Conservation (phyloP, 2,888 invertebrate genomes). For the Tanytarsus gracilentus region DNA sequence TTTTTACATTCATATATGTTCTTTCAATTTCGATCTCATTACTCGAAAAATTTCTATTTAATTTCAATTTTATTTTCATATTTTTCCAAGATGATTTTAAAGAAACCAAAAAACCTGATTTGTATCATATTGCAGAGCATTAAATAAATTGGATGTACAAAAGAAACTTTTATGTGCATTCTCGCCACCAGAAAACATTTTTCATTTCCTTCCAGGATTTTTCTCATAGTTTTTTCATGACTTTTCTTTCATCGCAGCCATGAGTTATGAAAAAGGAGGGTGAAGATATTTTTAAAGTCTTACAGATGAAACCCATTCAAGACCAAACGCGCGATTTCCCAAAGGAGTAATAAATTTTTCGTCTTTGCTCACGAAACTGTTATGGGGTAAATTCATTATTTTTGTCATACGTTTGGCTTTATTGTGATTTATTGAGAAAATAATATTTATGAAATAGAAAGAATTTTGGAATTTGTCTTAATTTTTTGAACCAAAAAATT, state of each 20-base stretch:
- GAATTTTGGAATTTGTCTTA: too few species aligned
- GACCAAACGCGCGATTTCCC: background rate
- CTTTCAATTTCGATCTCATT: too few species aligned
- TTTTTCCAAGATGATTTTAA: slow-evolving; percentile 1
- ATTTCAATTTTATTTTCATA: background rate
- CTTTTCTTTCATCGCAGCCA: slow-evolving; percentile 9
- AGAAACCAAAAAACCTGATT: background rate
- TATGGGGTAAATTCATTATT: too few species aligned
- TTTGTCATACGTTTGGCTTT: too few species aligned
- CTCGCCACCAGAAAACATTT: background rate
- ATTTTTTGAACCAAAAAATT: too few species aligned
- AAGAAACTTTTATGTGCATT: slow-evolving; percentile 1
- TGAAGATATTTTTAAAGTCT: too few species aligned
- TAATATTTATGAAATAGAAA: too few species aligned
- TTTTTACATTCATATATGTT: too few species aligned
- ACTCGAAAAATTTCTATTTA: too few species aligned
- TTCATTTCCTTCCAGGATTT: background rate
- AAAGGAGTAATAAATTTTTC: background rate
- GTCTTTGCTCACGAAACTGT: background rate
- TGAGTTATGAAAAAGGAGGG: background rate
- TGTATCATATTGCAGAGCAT: slow-evolving; percentile 24
- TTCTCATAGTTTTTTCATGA: slow-evolving; percentile 2
- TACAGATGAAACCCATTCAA: background rate
- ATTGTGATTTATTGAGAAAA: too few species aligned
- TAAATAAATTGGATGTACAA: slow-evolving; percentile 18